Evolutionary conservation across 2,113 vertebrate species (phyloP).

Genomic region (Dunckerocampus dactyliophorus): DNA sequence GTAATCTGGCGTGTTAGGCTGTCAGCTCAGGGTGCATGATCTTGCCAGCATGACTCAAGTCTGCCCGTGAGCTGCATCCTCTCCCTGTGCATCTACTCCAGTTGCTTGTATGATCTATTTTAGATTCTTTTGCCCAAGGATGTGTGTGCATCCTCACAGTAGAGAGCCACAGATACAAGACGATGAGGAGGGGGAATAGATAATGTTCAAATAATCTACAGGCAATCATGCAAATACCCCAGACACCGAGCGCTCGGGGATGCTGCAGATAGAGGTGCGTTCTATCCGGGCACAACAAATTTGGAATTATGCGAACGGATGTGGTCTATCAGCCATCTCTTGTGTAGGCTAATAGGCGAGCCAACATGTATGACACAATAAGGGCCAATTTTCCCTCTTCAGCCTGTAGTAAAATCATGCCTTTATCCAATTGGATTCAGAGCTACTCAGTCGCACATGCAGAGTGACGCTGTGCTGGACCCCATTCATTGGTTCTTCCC

Average conservation of each 20-base stretch:
- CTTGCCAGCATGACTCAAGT: slow-evolving; percentile 77
- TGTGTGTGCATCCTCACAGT: slow-evolving; percentile 66
- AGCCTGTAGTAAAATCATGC: slow-evolving; percentile 24
- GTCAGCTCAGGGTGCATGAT: slow-evolving; percentile 70
- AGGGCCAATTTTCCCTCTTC: slow-evolving; percentile 20
- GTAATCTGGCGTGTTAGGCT: slow-evolving; percentile 66
- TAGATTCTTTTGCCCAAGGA: slow-evolving; percentile 70
- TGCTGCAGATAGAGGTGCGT: slow-evolving; percentile 42
- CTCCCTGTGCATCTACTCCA: slow-evolving; percentile 67
- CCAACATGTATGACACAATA: slow-evolving; percentile 29
- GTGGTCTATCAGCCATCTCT: slow-evolving; percentile 30
- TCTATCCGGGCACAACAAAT: slow-evolving; percentile 55
- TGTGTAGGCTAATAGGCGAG: slow-evolving; percentile 17
- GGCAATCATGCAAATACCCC: slow-evolving; percentile 73
- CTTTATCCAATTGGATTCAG: slow-evolving; percentile 41
- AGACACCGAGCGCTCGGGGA: slow-evolving; percentile 43
- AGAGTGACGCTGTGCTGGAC: slow-evolving; percentile 11
- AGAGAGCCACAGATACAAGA: slow-evolving; percentile 53
- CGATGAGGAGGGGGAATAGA: slow-evolving; percentile 40
- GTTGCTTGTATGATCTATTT: slow-evolving; percentile 75
- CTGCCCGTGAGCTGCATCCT: slow-evolving; percentile 71
- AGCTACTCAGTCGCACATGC: slow-evolving; percentile 14
- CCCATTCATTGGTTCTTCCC: slow-evolving; percentile 23
- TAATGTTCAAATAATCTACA: slow-evolving; percentile 72
- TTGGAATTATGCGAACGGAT: slow-evolving; percentile 59